Conservation (phyloP, 2,113 vertebrate species). For the Crotalus helleri region DNA sequence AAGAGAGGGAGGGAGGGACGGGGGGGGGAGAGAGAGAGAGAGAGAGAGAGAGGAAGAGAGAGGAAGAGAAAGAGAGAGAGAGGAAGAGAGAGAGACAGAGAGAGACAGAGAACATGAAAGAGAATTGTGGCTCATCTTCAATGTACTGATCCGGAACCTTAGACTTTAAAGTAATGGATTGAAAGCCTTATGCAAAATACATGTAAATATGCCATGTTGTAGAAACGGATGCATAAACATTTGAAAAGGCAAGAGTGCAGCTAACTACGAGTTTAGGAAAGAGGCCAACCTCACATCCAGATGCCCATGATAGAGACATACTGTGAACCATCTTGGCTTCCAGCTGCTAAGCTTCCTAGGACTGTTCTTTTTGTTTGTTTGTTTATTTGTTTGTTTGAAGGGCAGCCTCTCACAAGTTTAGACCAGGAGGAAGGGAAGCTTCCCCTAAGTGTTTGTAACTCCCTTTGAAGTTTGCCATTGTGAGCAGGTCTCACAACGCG, state of each 20-base stretch:
- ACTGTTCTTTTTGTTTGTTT: slow-evolving; percentile 2
- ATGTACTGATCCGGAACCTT: slow-evolving; percentile 30
- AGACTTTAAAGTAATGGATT: slow-evolving; percentile 35
- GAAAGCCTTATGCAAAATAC: slow-evolving; percentile 68
- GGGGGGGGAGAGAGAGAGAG: no score
- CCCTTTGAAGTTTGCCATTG: background rate
- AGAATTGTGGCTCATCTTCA: slow-evolving; percentile 34
- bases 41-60: no score
- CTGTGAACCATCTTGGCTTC: slow-evolving; percentile 58
- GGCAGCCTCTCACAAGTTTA: slow-evolving; percentile 52
- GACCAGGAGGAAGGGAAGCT: slow-evolving; percentile 49
- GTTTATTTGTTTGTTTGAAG: slow-evolving; percentile 34
- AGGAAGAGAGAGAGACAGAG: no score
- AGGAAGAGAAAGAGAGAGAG: background rate
- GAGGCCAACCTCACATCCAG: slow-evolving; percentile 71
- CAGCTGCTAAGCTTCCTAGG: slow-evolving; percentile 65
- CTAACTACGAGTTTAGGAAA: slow-evolving; percentile 67
- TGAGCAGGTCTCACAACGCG: background rate
- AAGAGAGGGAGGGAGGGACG: no score
- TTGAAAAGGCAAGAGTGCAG: slow-evolving; percentile 65
- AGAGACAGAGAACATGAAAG: background rate
- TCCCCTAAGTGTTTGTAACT: slow-evolving; percentile 1
- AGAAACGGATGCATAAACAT: slow-evolving; percentile 56
- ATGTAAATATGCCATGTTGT: slow-evolving; percentile 67
- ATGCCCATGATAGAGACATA: slow-evolving; percentile 64